These are phyloP conservation scores for Salvator merianae DNA, from an alignment of 2,113 vertebrate species.

Conservation along the genomic window DNA sequence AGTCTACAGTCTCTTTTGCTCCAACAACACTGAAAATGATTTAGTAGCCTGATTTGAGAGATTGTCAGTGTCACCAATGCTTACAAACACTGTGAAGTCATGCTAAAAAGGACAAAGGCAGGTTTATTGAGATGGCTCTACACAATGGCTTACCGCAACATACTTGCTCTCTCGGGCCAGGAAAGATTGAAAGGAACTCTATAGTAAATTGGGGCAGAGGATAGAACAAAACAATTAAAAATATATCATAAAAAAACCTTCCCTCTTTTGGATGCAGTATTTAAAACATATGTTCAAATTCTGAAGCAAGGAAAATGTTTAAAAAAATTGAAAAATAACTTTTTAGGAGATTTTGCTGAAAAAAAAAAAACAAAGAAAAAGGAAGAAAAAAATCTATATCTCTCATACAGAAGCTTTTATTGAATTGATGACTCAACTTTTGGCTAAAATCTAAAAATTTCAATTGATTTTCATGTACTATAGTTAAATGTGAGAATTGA, in stretches of 20 bases:
- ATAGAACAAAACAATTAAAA: slow-evolving; percentile 78
- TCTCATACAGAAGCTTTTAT: accelerated
- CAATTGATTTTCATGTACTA: not conserved
- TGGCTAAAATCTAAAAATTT: not conserved
- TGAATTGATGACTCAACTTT: not conserved
- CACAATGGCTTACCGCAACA: slow-evolving; percentile 92
- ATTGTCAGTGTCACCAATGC: slow-evolving; percentile 71
- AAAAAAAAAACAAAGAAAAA: not conserved
- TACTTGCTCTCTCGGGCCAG: slow-evolving; percentile 95
- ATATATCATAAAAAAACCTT: slow-evolving; percentile 38
- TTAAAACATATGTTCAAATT: slow-evolving; percentile 32
- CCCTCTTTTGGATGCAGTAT: not conserved
- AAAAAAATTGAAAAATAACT: slow-evolving; percentile 7
- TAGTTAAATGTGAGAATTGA: not conserved
- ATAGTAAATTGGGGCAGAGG: slow-evolving; percentile 84
- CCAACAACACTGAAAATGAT: slow-evolving; percentile 47
- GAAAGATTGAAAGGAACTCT: slow-evolving; percentile 99
- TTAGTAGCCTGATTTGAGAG: slow-evolving; percentile 20
- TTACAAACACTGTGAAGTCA: slow-evolving; percentile 65
- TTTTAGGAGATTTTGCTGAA: not conserved
- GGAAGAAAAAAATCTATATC: not conserved
- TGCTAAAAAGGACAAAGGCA: slow-evolving; percentile 65
- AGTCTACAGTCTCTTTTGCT: slow-evolving; percentile 36
- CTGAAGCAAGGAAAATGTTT: slow-evolving; percentile 11
- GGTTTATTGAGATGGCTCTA: slow-evolving; percentile 65